Conservation (phyloP, 2,888 invertebrate genomes). For the Oxytorus armatus region DNA sequence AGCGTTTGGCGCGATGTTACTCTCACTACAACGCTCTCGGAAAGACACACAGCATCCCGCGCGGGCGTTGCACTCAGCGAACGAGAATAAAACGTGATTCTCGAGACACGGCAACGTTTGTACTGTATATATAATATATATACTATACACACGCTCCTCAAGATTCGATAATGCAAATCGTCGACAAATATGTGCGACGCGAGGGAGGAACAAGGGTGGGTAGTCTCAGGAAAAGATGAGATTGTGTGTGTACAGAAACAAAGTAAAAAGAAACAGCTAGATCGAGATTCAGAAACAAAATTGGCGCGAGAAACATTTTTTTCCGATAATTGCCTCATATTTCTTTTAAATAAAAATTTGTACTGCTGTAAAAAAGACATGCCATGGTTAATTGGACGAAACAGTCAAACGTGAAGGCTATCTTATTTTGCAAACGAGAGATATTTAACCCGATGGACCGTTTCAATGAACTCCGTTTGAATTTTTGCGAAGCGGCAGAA, state of each 20-base stretch:
- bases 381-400: too few relatives aligned
- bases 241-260: constrained; percentile 25
- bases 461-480: too few relatives aligned
- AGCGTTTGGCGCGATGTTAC: constrained; percentile 25
- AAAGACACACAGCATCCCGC: constrained; percentile 18
- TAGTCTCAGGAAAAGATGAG: constrained; percentile 6
- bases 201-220: constrained; percentile 50
- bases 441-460: too few relatives aligned
- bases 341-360: too few relatives aligned
- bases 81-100: constrained; percentile 43
- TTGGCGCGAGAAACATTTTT: too few relatives aligned
- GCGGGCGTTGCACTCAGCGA: constrained; percentile 46
- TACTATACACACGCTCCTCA: constrained; percentile 11
- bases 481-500: too few relatives aligned
- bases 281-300: neutral
- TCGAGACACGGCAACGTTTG: constrained; percentile 47
- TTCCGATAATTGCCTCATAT: too few relatives aligned
- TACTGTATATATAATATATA: neutral
- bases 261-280: constrained; percentile 1
- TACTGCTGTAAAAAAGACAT: too few relatives aligned
- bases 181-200: constrained; percentile 73
- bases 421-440: too few relatives aligned
- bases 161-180: constrained; percentile 73
- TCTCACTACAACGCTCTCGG: constrained; percentile 24
- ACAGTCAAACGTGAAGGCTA: too few relatives aligned